Percentiles rank a stretch among this genome's conserved stretches.
These are phyloP conservation scores for Semnornis frantzii DNA, from an alignment of 2,113 vertebrate genomes.

Conservation along the genomic window DNA sequence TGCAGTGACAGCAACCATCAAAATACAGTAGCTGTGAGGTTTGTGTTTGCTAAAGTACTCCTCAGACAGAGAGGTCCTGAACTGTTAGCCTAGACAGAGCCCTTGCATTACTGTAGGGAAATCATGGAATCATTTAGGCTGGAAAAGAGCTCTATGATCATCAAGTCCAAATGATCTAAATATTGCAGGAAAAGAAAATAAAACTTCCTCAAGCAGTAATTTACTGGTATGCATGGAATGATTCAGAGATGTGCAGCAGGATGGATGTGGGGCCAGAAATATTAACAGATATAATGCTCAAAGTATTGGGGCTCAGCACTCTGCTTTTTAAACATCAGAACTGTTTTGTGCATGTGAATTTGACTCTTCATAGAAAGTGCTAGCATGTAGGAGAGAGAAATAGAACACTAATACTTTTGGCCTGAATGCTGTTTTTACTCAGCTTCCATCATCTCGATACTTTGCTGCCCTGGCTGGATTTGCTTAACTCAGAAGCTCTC, in stretches of 20 bases:
- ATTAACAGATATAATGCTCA: not conserved
- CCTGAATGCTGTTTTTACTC: not conserved
- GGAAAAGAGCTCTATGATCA: too few species aligned
- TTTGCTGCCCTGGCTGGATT: not conserved
- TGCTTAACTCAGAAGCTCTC: not conserved
- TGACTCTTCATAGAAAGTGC: not conserved
- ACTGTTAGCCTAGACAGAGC: not conserved
- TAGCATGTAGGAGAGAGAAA: not conserved
- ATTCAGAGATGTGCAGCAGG: not conserved
- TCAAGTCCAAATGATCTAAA: too few species aligned
- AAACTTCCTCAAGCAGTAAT: not conserved
- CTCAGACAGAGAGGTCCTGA: not conserved
- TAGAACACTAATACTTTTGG: not conserved
- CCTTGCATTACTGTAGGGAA: not conserved
- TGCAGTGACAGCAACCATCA: not conserved
- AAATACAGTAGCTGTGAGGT: not conserved
- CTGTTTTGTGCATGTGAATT: not conserved
- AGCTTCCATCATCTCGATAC: fast-evolving
- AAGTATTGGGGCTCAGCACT: not conserved
- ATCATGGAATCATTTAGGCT: not conserved
- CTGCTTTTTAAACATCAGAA: not conserved
- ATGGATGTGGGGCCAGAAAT: not conserved
- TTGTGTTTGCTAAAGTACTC: not conserved
- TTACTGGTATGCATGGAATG: not conserved
- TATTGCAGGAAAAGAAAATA: not conserved